Percentiles rank a stretch among this genome's conserved stretches.
Conservation (phyloP, 2,888 invertebrate genomes). For the Drosophila stalkeri region DNA sequence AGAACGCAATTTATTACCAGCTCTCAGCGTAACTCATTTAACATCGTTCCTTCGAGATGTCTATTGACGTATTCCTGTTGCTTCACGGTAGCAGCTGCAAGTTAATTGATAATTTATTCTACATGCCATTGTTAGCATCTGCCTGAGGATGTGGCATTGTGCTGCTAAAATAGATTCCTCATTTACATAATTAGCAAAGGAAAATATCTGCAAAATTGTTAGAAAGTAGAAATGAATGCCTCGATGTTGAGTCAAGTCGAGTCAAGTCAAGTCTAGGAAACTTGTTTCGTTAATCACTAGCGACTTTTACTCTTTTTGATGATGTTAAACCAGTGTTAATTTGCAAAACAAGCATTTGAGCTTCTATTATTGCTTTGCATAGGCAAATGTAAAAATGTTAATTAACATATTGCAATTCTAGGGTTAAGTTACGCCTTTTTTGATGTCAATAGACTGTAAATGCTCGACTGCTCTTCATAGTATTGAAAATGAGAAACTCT, state of each 20-base stretch:
- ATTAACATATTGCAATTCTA: background rate
- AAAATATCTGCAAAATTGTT: constrained; percentile 56
- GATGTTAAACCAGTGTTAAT: background rate
- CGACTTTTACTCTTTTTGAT: no score
- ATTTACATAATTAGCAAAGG: constrained; percentile 70
- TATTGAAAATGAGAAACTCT: constrained; percentile 14
- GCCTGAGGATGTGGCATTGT: background rate
- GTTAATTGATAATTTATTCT: constrained; percentile 78
- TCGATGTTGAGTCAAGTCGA: constrained; percentile 3
- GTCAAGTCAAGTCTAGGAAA: background rate
- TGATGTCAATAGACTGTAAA: background rate
- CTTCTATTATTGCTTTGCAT: background rate
- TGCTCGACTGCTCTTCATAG: no score
- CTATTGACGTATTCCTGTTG: constrained; percentile 29
- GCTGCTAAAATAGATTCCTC: constrained; percentile 15
- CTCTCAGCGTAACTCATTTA: constrained; percentile 36
- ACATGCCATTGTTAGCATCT: constrained; percentile 62
- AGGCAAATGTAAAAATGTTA: background rate
- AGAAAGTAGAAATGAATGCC: constrained; percentile 34
- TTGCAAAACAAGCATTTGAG: background rate
- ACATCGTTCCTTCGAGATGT: constrained; percentile 28
- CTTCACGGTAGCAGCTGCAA: constrained; percentile 31
- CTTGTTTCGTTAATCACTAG: no score
- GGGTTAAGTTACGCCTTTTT: background rate
- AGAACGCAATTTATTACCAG: constrained; percentile 63